Evolutionary conservation across 1,140 invertebrate species (phyloP).

Genomic region (Caenorhabditis remanei): DNA sequence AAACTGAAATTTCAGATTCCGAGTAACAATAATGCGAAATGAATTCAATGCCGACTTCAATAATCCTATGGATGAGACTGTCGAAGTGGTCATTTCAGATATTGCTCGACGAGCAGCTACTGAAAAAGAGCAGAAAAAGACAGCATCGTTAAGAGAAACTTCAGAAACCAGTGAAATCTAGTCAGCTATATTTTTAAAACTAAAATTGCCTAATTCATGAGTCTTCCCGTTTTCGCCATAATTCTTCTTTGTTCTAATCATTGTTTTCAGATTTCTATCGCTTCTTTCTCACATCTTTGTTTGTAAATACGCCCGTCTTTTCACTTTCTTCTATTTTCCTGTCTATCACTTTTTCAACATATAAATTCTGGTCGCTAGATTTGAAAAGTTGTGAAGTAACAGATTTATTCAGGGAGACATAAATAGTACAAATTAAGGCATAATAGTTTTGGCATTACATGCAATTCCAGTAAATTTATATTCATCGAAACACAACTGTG

Average conservation of each 20-base stretch:
- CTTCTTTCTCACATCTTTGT: slow-evolving; percentile 23
- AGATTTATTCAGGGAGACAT: neutral
- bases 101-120: slow-evolving; percentile 63
- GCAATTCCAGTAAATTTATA: neutral
- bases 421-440: slow-evolving; percentile 6
- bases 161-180: slow-evolving; percentile 8
- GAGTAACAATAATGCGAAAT: slow-evolving; percentile 75
- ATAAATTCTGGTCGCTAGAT: neutral
- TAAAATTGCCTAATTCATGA: neutral
- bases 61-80: slow-evolving; percentile 69
- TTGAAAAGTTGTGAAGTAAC: too few relatives aligned
- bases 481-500: slow-evolving; percentile 83
- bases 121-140: slow-evolving; percentile 37
- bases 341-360: slow-evolving; percentile 10
- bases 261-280: slow-evolving; percentile 14
- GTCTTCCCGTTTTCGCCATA: neutral
- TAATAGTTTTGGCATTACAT: neutral
- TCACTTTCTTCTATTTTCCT: slow-evolving; percentile 20
- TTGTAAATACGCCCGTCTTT: slow-evolving; percentile 25
- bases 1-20: slow-evolving; percentile 69
- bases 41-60: slow-evolving; percentile 76
- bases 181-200: neutral
- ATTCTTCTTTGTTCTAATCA: neutral
- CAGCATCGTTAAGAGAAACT: neutral
- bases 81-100: slow-evolving; percentile 62